These are phyloP conservation scores for Daboia siamensis DNA, from an alignment of 2,113 vertebrate genomes.

Conservation along the genomic window DNA sequence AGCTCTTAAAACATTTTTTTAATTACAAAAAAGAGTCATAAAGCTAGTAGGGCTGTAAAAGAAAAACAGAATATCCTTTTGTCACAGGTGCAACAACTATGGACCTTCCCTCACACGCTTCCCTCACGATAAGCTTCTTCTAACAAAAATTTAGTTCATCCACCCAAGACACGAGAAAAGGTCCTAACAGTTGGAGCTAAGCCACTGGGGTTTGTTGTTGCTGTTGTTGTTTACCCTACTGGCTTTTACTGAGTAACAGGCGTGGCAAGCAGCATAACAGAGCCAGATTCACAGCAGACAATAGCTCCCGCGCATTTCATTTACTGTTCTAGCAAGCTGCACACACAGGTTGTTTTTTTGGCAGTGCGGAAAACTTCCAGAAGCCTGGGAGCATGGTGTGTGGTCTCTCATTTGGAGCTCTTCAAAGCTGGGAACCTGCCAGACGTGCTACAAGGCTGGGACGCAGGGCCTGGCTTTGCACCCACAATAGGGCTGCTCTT, in stretches of 20 bases:
- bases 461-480: too few species aligned
- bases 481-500: not conserved
- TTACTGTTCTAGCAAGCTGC: not conserved
- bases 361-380: not conserved
- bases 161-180: conserved; percentile 49
- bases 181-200: conserved; percentile 50
- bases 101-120: not conserved
- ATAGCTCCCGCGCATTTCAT: not conserved
- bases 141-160: conserved; percentile 44
- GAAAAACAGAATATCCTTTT: not conserved
- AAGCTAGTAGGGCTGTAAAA: not conserved
- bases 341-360: not conserved
- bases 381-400: conserved; percentile 13
- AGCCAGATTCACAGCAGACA: not conserved
- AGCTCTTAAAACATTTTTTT: not conserved
- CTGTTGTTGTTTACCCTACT: conserved; percentile 4
- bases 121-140: conserved; percentile 24
- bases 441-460: not conserved
- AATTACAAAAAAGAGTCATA: not conserved
- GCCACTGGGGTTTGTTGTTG: not conserved
- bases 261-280: conserved; percentile 22
- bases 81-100: not conserved
- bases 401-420: conserved; percentile 5
- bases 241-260: conserved; percentile 38
- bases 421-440: conserved; percentile 11